A percentile compares a stretch with the other conserved stretches of the same genome.
These are phyloP conservation scores for Polypterus senegalus DNA, from an alignment of 2,113 vertebrate genomes.

Conservation along the genomic window DNA sequence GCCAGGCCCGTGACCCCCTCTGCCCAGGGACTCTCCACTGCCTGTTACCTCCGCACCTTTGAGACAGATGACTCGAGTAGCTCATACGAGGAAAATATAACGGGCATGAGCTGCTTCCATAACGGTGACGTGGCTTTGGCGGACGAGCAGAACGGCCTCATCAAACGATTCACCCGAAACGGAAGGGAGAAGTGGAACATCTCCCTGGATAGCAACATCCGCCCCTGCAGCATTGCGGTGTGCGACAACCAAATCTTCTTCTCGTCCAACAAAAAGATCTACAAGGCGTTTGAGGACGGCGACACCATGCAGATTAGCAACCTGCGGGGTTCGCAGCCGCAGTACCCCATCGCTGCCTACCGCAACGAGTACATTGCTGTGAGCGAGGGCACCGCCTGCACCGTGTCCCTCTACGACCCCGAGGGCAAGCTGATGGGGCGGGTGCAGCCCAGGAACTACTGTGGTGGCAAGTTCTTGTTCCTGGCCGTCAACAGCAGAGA, in stretches of 20 bases:
- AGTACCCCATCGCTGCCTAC: conserved; percentile 19
- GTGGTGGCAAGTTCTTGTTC: conserved; percentile 19
- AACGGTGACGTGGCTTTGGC: conserved; percentile 17
- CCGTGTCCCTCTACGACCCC: conserved; percentile 18
- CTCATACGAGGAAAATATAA: conserved; percentile 11
- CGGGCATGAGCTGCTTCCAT: conserved; percentile 16
- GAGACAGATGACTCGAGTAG: neutral
- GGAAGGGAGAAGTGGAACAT: conserved; percentile 3
- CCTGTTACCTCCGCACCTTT: conserved; percentile 3
- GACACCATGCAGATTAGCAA: conserved; percentile 9
- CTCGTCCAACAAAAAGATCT: conserved; percentile 14
- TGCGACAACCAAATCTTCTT: conserved; percentile 15
- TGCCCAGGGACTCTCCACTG: too few relatives aligned
- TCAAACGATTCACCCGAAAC: conserved; percentile 12
- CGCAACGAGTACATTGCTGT: conserved; percentile 20
- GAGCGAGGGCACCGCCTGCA: conserved; percentile 19
- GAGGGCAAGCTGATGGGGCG: conserved; percentile 10
- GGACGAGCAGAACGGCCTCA: conserved; percentile 20
- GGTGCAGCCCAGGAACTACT: conserved; percentile 10
- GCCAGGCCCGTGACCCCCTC: neutral
- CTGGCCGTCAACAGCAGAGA: conserved; percentile 21
- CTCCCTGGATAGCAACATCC: neutral
- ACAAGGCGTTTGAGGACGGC: conserved; percentile 10
- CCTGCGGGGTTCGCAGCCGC: conserved; percentile 14
- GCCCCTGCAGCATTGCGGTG: conserved; percentile 13